Evolutionary conservation across 2,113 vertebrate species (phyloP).

Genomic region (Gymnocephalus cernua): DNA sequence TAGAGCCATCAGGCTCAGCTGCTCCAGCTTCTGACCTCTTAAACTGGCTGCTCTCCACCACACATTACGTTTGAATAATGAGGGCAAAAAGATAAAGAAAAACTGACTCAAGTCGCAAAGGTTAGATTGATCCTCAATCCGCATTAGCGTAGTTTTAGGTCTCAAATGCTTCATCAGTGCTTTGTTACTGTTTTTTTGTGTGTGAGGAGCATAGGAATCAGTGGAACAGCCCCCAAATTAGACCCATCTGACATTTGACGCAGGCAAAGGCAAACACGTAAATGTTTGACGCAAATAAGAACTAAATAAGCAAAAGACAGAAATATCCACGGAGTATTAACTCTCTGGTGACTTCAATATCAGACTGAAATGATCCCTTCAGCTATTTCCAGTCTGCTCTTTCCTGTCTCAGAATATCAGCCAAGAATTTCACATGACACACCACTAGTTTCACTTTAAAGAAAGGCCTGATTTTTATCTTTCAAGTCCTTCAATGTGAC

Average conservation of each 20-base stretch:
- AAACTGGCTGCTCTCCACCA: slow-evolving; percentile 54
- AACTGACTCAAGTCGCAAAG: slow-evolving; percentile 53
- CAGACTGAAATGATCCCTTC: slow-evolving; percentile 17
- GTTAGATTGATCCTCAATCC: slow-evolving; percentile 46
- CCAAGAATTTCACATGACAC: slow-evolving; percentile 37
- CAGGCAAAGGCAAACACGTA: slow-evolving; percentile 24
- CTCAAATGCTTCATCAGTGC: slow-evolving; percentile 14
- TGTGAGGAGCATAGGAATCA: slow-evolving; percentile 19
- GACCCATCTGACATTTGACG: slow-evolving; percentile 36
- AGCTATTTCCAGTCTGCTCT: slow-evolving; percentile 33
- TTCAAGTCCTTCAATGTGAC: slow-evolving; percentile 7
- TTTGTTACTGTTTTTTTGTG: slow-evolving; percentile 25
- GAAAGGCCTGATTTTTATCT: background rate
- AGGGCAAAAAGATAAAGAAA: slow-evolving; percentile 35
- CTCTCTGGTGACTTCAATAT: slow-evolving; percentile 28
- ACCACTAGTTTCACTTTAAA: background rate
- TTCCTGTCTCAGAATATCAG: slow-evolving; percentile 17
- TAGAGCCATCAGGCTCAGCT: slow-evolving; percentile 62
- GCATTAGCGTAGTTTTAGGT: slow-evolving; percentile 2
- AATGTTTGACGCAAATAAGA: slow-evolving; percentile 42
- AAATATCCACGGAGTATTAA: slow-evolving; percentile 22
- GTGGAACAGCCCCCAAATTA: slow-evolving; percentile 32
- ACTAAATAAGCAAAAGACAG: slow-evolving; percentile 4
- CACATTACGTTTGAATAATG: slow-evolving; percentile 63
- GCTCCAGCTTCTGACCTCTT: slow-evolving; percentile 55